Evolutionary conservation across 2,113 vertebrate genomes (phyloP).

Genomic region (Lates calcarifer): DNA sequence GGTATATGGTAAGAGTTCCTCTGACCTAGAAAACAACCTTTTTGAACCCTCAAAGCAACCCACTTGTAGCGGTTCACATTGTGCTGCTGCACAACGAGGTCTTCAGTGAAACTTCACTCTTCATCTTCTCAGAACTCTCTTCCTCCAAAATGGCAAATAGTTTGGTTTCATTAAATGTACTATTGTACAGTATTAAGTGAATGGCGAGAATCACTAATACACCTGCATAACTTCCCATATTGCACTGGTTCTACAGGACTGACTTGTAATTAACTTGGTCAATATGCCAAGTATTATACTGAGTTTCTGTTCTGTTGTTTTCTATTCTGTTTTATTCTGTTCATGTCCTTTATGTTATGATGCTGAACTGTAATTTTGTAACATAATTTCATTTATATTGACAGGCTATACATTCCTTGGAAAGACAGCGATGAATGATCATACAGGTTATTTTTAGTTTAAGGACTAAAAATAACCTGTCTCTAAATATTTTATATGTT

Average conservation of each 20-base stretch:
- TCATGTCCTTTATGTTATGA: background rate
- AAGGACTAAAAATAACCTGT: too few species aligned
- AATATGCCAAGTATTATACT: background rate
- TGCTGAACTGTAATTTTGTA: background rate
- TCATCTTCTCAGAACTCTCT: background rate
- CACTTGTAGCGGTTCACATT: conserved; percentile 38
- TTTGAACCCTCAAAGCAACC: conserved; percentile 43
- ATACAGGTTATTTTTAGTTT: background rate
- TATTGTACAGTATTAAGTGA: background rate
- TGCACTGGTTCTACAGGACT: background rate
- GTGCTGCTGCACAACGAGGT: background rate
- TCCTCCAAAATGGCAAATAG: conserved; percentile 13
- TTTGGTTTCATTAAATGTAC: background rate
- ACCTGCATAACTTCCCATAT: conserved; percentile 19
- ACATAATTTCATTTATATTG: background rate
- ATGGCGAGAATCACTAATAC: background rate
- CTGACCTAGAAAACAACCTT: conserved; percentile 79
- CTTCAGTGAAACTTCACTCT: background rate
- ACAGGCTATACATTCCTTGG: background rate
- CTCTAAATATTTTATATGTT: too few species aligned
- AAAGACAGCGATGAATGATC: background rate
- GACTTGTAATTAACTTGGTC: background rate
- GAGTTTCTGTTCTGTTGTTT: background rate
- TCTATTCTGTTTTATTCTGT: background rate
- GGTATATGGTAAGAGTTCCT: conserved; percentile 45